A percentile compares a stretch with the other conserved stretches of the same genome.
These are phyloP conservation scores for Lepidocyrtoides sp. DNA, from an alignment of 2,888 invertebrate species.

Conservation along the genomic window DNA sequence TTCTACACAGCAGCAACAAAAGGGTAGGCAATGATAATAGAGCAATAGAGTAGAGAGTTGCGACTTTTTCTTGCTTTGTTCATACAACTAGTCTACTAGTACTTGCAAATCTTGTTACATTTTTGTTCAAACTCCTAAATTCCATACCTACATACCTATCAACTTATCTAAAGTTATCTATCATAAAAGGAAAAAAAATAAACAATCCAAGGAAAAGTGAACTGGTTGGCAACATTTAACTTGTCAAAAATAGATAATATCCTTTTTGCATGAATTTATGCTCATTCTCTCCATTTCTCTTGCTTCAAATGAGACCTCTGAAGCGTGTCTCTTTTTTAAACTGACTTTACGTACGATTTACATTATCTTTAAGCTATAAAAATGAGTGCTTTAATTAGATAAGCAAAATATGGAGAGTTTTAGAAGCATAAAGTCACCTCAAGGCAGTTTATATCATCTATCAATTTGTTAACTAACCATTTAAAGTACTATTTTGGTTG, in stretches of 20 bases:
- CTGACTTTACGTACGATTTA: conserved; percentile 37
- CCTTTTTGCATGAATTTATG: background rate
- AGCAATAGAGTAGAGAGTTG: background rate
- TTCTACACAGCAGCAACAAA: too few relatives aligned
- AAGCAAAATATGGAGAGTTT: background rate
- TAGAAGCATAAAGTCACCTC: conserved; percentile 49
- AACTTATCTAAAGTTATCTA: too few relatives aligned
- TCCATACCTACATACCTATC: too few relatives aligned
- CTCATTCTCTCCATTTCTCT: background rate
- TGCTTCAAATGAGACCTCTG: conserved; percentile 55
- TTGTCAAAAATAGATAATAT: conserved; percentile 64
- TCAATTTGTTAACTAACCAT: conserved; percentile 72
- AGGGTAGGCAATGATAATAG: background rate
- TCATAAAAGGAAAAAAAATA: conserved; percentile 3
- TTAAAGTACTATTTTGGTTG: conserved; percentile 61
- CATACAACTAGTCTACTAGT: too few relatives aligned
- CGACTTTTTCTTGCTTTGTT: background rate
- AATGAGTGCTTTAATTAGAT: too few relatives aligned
- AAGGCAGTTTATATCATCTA: conserved; percentile 57
- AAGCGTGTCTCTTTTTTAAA: conserved; percentile 56
- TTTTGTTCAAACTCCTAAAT: too few relatives aligned
- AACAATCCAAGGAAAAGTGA: conserved; percentile 59
- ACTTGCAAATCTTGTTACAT: conserved; percentile 43
- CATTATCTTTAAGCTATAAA: background rate
- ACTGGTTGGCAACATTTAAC: conserved; percentile 62